Evolutionary conservation across 2,113 vertebrate species (phyloP), one percentile per base, ranked within the genome.

Genomic region (Cavia aperea): DNA sequence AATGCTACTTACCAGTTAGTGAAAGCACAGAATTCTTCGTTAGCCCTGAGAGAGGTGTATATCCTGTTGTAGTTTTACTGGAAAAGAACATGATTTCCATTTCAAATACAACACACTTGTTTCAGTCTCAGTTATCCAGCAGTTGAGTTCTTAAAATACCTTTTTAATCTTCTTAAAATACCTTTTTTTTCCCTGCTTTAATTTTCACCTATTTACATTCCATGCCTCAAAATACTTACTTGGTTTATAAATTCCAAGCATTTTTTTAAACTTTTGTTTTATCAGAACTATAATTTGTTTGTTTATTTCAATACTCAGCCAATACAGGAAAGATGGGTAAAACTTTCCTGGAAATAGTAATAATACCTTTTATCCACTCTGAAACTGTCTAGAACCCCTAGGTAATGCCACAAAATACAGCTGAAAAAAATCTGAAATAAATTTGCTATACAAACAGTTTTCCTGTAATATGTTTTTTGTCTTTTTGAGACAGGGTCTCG

Each of bases 21-120:
- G 98, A 97, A 65, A 98, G 91, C 96, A 97, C 36, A 89, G 97
- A 96, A 83, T 95, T 96, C 95, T 98, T 98, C 75, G 96, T 94
- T 46, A 97, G 87, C 94, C 96, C 97, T 93, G 97, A 96, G 63
- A 97, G 60, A 58, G 96, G 29, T 33, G 96, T 33, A 84, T 97
- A 97, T 56, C 95, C 96, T 93, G 94, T 70, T 93, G 97, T 73
- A 94, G 97, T 97, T 97, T 97, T 98, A 96, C 98, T 98, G 68
- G 33, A 97, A 97, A 93, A 94, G 39, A 97, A 94, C 19, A 51
- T 3, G n/a, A 86, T 63, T 62, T 54, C 12, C 12, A 46, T 43
- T 95, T 92, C 92, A 89, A 95, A 89, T 82, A 68, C 16, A 94
- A 23, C 23, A 26, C 4, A 19, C 13, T 85, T 83, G 72, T 90